A percentile compares a stretch with the other conserved stretches of the same genome.
These are phyloP conservation scores for Pithecia hirsuta DNA, from an alignment of 2,797 vertebrate species.

Conservation along the genomic window DNA sequence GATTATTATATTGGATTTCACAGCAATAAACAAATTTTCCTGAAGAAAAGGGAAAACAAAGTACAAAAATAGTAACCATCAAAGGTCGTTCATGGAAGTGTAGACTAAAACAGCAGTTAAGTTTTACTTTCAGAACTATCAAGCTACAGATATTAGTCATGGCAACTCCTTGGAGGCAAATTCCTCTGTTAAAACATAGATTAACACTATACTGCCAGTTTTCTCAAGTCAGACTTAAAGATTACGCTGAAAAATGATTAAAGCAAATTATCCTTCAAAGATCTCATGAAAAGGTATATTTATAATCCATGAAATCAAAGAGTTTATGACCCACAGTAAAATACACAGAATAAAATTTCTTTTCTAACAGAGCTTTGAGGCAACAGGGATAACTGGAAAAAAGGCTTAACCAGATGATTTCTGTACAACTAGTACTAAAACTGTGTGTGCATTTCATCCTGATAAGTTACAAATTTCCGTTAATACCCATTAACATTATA, in stretches of 20 bases:
- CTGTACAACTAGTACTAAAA: slow-evolving; percentile 33
- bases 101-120: background rate
- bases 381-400: background rate
- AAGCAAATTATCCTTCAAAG: slow-evolving; percentile 41
- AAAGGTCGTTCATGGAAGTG: background rate
- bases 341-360: slow-evolving; percentile 52
- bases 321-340: slow-evolving; percentile 33
- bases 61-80: slow-evolving; percentile 11
- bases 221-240: slow-evolving; percentile 41
- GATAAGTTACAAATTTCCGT: background rate
- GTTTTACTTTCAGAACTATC: slow-evolving; percentile 31
- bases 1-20: background rate
- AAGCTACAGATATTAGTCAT: slow-evolving; percentile 4
- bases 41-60: slow-evolving; percentile 27
- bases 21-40: slow-evolving; percentile 4
- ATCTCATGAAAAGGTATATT: slow-evolving; percentile 37
- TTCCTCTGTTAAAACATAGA: slow-evolving; percentile 9
- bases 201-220: slow-evolving; percentile 25
- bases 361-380: slow-evolving; percentile 21
- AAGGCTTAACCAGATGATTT: slow-evolving; percentile 25
- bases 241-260: slow-evolving; percentile 48
- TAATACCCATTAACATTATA: slow-evolving; percentile 19
- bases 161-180: slow-evolving; percentile 31
- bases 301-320: slow-evolving; percentile 38
- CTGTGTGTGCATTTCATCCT: background rate